Evolutionary conservation across 2,113 vertebrate genomes (phyloP), one percentile per base, ranked within the genome.

Genomic region (Amazona guildingii): DNA sequence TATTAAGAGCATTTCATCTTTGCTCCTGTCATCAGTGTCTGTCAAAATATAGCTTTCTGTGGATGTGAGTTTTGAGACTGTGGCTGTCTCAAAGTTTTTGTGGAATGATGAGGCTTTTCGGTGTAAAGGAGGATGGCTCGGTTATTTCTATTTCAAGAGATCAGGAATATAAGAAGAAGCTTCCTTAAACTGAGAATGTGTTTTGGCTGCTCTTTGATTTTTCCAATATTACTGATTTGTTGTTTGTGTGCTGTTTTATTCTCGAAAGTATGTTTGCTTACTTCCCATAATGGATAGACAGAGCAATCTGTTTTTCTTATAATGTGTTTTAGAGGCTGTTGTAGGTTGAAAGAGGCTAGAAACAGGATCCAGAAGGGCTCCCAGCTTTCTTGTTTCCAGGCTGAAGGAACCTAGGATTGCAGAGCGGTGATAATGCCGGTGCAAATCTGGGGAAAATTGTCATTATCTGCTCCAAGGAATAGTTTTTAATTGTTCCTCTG

Each of bases 31-130:
- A 69, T 84, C 76, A 68, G 54, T 82, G 90, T 51, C 77, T 90
- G 95, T 96, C 95, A 95, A 95, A 95, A 90, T 94, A 91, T 1
- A 95, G 70, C 41, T 95, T 92, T 89, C 78, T 76, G 57, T 81
- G 85, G 92, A 94, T 88, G 48, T 41, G 83, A 93, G 61, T 88
- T 96, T 83, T 92, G 80, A 86, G 90, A 49, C 73, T 92, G 72
- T 90, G 92, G 48, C 76, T 68, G 73, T 72, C 69, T 78, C 62
- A 43, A 79, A 85, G 79, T 86, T 93, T 84, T 82, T 93, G 66
- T 92, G 57, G 75, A 88, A 72, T 75, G 67, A 83, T 59, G 55
- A 79, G 48, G 62, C 51, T 87, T 83, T 67, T 72, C 61, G 63
- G 14, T 83, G 67, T 95, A 78, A 93, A 83, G 72, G 67, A 86